phyloP scores from a whole-genome alignment of 2,888 invertebrate species.

The Xylota sylvarum region DNA sequence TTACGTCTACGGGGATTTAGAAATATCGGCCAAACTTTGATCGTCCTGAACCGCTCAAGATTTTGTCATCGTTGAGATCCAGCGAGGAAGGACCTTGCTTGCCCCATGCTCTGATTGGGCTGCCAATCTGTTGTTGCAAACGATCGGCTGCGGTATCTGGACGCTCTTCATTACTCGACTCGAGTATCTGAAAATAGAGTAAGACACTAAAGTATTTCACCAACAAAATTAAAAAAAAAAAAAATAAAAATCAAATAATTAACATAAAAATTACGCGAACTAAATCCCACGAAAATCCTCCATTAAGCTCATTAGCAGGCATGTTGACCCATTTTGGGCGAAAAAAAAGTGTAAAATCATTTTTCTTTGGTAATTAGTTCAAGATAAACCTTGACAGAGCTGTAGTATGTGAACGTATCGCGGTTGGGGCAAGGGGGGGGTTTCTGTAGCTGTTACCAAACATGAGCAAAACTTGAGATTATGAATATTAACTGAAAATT shows the following conservation, averaged over 20 bases:
- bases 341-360: slow-evolving; percentile 44
- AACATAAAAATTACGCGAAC: background rate
- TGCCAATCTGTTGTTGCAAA: slow-evolving; percentile 71
- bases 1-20: slow-evolving; percentile 23
- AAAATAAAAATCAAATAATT: background rate
- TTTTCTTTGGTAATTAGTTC: slow-evolving; percentile 40
- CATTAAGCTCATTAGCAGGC: slow-evolving; percentile 4
- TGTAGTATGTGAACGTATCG: slow-evolving; percentile 8
- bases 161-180: slow-evolving; percentile 84
- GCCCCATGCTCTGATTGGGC: slow-evolving; percentile 65
- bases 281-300: background rate
- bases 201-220: background rate
- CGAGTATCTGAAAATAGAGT: slow-evolving; percentile 82
- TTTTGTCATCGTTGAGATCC: slow-evolving; percentile 74
- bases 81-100: slow-evolving; percentile 80
- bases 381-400: slow-evolving; percentile 50
- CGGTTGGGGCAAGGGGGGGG: too few species aligned
- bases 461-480: slow-evolving; percentile 22
- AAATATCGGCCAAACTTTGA: slow-evolving; percentile 73
- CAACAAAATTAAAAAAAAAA: background rate
- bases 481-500: slow-evolving; percentile 48
- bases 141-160: slow-evolving; percentile 69
- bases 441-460: slow-evolving; percentile 47
- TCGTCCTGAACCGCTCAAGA: slow-evolving; percentile 62
- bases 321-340: slow-evolving; percentile 17